Evolutionary conservation across 2,113 vertebrate genomes (phyloP), one percentile per base, ranked within the genome.

Genomic region (Pelvicachromis taeniatus): DNA sequence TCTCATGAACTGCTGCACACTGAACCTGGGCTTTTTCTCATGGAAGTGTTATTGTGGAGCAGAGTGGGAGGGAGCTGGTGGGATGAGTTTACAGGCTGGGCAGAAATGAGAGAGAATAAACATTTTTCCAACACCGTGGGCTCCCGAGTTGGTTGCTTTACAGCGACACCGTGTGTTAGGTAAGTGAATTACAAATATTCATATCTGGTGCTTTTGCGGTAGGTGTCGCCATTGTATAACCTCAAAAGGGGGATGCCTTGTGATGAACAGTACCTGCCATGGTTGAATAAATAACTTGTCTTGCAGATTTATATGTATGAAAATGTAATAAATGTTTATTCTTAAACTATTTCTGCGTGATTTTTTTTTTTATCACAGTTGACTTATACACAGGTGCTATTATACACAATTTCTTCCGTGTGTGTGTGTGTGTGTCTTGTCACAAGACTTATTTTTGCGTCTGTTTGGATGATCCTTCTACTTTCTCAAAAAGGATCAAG

Each of bases 41-140:
- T 86, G 85, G 65, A 93, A 59, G 50, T 78, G 29, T 77, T 83
- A 59, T 61, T 70, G 85, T 89, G 61, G 35, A 87, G 29, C 63
- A 29, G 50, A 52, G 70, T 68, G 6, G 63, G 13, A 7, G 9
- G n/a, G 13, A 40, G 82, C 50, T 90, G 90, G 83, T 91, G 78
- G 88, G 23, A 85, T 85, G 83, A 84, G 92, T 94, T 91, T 91
- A 92, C 87, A 90, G 91, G 89, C 84, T 87, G 87, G 84, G 85
- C 87, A 93, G 87, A 83, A 91, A 70, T 70, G 21, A 29, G 40
- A 90, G 89, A 70, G 78, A 95, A 94, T 94, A 93, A 94, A 95
- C 84, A 42, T 82, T 92, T 93, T 93, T 94, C 82, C 91, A 87
- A 92, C 85, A 88, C n/a, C 3, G 84, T 82, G 77, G 78, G 50